These are phyloP conservation scores for Eriosoma lanigerum DNA, from an alignment of 1,140 invertebrate genomes.

Conservation along the genomic window DNA sequence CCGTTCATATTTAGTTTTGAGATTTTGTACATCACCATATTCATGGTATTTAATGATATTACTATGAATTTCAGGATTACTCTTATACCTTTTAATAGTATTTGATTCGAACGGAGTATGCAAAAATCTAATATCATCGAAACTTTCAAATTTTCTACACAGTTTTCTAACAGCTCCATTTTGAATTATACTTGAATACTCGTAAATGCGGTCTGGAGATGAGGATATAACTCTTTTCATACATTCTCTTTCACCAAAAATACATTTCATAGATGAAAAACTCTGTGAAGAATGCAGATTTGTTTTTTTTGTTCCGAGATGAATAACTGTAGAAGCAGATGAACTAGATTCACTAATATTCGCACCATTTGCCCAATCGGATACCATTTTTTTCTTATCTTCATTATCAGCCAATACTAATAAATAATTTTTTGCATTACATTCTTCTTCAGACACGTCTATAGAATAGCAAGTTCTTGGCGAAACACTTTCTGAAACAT, in stretches of 20 bases:
- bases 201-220: constrained; percentile 38
- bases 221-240: constrained; percentile 50
- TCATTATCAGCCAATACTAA: constrained; percentile 60
- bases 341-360: constrained; percentile 55
- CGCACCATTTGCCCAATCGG: constrained; percentile 50
- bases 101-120: background rate
- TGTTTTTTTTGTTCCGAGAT: constrained; percentile 54
- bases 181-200: constrained; percentile 67
- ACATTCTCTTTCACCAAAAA: constrained; percentile 71
- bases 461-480: constrained; percentile 64
- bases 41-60: constrained; percentile 62
- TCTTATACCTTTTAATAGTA: constrained; percentile 66
- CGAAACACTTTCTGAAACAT: constrained; percentile 57
- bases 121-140: constrained; percentile 59
- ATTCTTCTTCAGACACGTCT: constrained; percentile 61
- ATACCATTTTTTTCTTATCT: constrained; percentile 33
- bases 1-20: constrained; percentile 60
- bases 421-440: constrained; percentile 59
- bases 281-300: constrained; percentile 61
- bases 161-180: constrained; percentile 75
- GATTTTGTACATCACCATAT: constrained; percentile 65
- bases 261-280: constrained; percentile 72
- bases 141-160: constrained; percentile 72
- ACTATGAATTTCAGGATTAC: constrained; percentile 71
- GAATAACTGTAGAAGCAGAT: constrained; percentile 56